A percentile compares a stretch with the other conserved stretches of the same genome.
Evolutionary conservation across 2,888 invertebrate species (phyloP).

Genomic region (Melanchra persicariae): DNA sequence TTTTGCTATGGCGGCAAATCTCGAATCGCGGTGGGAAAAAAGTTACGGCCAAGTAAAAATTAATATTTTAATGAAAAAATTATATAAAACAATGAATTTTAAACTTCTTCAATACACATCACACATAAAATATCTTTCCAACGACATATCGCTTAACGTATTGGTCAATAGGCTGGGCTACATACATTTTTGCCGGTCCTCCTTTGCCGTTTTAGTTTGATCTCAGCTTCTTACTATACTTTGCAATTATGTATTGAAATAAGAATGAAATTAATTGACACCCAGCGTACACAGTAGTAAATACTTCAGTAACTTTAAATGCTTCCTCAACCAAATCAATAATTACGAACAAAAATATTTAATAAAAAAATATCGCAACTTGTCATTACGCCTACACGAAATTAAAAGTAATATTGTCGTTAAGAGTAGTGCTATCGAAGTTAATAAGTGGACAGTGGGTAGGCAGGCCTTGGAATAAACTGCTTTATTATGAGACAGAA

Average conservation of each 20-base stretch:
- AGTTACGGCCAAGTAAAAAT: too few species aligned
- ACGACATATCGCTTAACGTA: too few species aligned
- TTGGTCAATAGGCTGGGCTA: too few species aligned
- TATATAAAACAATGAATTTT: too few species aligned
- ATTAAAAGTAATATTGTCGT: conserved; percentile 52
- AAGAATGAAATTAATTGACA: not conserved
- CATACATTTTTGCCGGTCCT: too few species aligned
- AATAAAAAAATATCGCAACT: conserved; percentile 35
- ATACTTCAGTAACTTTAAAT: conserved; percentile 16
- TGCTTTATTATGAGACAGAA: conserved; percentile 57
- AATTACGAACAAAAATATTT: conserved; percentile 28
- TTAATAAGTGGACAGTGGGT: conserved; percentile 65
- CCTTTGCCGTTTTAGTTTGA: too few species aligned
- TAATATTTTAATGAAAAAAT: too few species aligned
- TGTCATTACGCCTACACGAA: conserved; percentile 62
- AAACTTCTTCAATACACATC: too few species aligned
- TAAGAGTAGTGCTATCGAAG: conserved; percentile 48
- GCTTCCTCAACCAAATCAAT: conserved; percentile 40
- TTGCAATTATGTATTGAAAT: not conserved
- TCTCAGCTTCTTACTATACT: too few species aligned
- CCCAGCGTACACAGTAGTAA: conserved; percentile 25
- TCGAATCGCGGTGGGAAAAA: too few species aligned
- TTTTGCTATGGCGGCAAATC: too few species aligned
- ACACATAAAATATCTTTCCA: too few species aligned
- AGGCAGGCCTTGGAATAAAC: conserved; percentile 64